A percentile compares a stretch with the other conserved stretches of the same genome.
Evolutionary conservation across 2,888 invertebrate genomes (phyloP).

Genomic region (Pinctada fucata): DNA sequence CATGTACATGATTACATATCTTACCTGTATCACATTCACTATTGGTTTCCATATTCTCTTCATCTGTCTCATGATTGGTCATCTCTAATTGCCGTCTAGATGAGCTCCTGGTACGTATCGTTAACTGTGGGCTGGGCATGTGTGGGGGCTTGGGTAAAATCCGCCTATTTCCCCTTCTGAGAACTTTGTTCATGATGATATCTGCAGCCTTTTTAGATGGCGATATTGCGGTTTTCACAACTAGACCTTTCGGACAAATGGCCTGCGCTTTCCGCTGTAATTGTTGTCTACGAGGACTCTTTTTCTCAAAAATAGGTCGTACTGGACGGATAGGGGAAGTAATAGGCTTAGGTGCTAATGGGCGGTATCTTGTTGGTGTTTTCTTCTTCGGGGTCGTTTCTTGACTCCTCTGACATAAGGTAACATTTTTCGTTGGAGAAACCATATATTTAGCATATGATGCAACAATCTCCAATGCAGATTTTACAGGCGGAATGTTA

Average conservation of each 20-base stretch:
- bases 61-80: slow-evolving; percentile 31
- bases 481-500: slow-evolving; percentile 36
- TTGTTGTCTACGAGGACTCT: slow-evolving; percentile 56
- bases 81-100: not conserved
- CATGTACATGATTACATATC: no score
- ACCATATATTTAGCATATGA: slow-evolving; percentile 46
- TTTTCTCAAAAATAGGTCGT: slow-evolving; percentile 38
- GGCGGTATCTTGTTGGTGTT: slow-evolving; percentile 37
- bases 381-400: slow-evolving; percentile 58
- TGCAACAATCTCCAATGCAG: slow-evolving; percentile 58
- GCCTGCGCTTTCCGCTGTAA: slow-evolving; percentile 65
- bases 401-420: slow-evolving; percentile 30
- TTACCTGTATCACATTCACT: slow-evolving; percentile 40
- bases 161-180: slow-evolving; percentile 11
- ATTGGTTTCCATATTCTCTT: slow-evolving; percentile 42
- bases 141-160: slow-evolving; percentile 25
- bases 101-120: slow-evolving; percentile 6
- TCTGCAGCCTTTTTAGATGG: slow-evolving; percentile 72
- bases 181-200: slow-evolving; percentile 53
- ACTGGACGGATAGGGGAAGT: slow-evolving; percentile 33
- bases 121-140: slow-evolving; percentile 13
- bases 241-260: slow-evolving; percentile 72
- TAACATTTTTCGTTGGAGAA: not conserved
- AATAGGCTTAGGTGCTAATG: slow-evolving; percentile 52
- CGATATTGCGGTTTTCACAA: slow-evolving; percentile 61